Evolutionary conservation across 2,113 vertebrate species (phyloP).

Genomic region (Mellivora capensis): DNA sequence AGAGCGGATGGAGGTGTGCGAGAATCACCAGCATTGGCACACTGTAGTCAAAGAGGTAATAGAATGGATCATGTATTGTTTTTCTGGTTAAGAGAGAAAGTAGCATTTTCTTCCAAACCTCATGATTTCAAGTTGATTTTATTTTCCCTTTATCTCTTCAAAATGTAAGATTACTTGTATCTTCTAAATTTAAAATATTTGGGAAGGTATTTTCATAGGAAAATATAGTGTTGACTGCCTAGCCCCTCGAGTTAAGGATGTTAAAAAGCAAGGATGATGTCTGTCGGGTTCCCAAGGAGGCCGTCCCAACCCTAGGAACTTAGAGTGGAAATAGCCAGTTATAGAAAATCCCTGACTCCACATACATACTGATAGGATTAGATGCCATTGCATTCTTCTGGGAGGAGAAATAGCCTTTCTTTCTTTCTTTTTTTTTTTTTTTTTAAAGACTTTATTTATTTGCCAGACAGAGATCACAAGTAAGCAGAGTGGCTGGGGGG

Average conservation of each 20-base stretch:
- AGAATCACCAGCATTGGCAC: conserved; percentile 96
- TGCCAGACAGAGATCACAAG: too few relatives aligned
- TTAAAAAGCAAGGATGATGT: background rate
- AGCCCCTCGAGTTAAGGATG: background rate
- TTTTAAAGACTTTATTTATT: too few relatives aligned
- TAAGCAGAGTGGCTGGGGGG: too few relatives aligned
- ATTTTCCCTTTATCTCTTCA: background rate
- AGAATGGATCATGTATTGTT: background rate
- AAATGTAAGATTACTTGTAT: background rate
- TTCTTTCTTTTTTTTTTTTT: too few relatives aligned
- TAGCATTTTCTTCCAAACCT: background rate
- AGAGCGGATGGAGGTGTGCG: conserved; percentile 92
- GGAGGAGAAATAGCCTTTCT: background rate
- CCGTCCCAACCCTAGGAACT: background rate
- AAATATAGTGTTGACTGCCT: too few relatives aligned
- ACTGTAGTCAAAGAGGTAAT: conserved; percentile 93
- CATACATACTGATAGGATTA: accelerated
- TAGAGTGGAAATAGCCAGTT: background rate
- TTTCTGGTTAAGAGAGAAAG: background rate
- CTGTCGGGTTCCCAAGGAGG: background rate
- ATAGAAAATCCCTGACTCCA: background rate
- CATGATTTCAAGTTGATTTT: background rate
- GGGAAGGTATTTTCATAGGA: background rate
- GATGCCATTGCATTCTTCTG: background rate
- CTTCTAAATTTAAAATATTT: background rate